Conservation (phyloP, 2,888 invertebrate genomes). For the Geophilus truncorum region DNA sequence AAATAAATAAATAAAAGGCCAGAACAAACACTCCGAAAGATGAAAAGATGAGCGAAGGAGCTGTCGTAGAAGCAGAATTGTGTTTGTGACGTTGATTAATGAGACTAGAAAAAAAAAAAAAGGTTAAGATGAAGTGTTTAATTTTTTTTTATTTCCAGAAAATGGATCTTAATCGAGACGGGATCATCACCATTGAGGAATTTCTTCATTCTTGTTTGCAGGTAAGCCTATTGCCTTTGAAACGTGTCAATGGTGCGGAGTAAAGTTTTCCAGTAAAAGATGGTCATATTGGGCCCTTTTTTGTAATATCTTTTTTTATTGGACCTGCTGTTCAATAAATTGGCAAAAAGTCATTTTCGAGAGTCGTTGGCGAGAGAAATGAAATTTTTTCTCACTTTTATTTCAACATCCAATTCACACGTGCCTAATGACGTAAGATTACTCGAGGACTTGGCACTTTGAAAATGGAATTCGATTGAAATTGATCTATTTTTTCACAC, state of each 20-base stretch:
- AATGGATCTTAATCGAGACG: constrained; percentile 85
- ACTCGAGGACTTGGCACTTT: not conserved
- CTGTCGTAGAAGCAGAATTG: not conserved
- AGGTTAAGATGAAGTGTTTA: not conserved
- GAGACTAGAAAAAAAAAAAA: not conserved
- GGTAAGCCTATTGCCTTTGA: constrained; percentile 51
- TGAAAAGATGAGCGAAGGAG: not conserved
- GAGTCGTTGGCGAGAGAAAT: not conserved
- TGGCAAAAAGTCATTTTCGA: not conserved
- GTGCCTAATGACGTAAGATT: not conserved
- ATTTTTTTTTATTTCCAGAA: constrained; percentile 51
- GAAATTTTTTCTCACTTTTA: not conserved
- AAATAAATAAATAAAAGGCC: too few relatives aligned
- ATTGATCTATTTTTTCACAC: not conserved
- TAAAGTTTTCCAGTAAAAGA: not conserved
- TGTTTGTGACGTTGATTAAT: not conserved
- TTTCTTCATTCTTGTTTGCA: constrained; percentile 90
- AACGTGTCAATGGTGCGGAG: not conserved
- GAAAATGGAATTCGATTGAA: constrained; percentile 6
- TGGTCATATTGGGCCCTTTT: not conserved
- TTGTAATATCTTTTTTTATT: not conserved
- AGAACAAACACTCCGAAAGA: not conserved
- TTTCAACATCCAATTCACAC: not conserved
- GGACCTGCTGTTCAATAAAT: not conserved
- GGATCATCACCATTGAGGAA: constrained; percentile 90